A percentile compares a stretch with the other conserved stretches of the same genome.
Conservation (phyloP, 1,140 invertebrate genomes). For the Pomacea maculata region DNA sequence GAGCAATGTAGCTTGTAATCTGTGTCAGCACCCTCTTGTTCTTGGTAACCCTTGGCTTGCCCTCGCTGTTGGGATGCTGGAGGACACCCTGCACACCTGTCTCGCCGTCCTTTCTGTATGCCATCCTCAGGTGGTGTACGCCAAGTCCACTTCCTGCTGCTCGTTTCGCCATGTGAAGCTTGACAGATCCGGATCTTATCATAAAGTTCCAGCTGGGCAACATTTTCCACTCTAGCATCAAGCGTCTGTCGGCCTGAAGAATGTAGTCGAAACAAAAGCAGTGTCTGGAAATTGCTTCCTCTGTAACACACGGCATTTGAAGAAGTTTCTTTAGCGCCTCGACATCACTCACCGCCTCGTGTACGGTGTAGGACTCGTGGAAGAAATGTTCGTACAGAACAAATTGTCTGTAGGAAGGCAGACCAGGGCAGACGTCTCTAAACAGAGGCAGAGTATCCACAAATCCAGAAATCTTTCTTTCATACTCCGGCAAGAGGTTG, state of each 20-base stretch:
- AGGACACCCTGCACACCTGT: background rate
- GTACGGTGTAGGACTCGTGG: background rate
- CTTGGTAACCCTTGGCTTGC: background rate
- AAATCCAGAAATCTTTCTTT: background rate
- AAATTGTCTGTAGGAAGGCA: background rate
- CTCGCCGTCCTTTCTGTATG: background rate
- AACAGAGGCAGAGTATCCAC: slow-evolving; percentile 15
- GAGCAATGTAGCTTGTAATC: background rate
- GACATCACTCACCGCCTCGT: slow-evolving; percentile 12
- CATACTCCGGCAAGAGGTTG: background rate
- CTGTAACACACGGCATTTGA: too few relatives aligned
- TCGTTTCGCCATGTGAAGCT: background rate
- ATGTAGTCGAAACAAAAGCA: too few relatives aligned
- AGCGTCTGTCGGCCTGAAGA: too few relatives aligned
- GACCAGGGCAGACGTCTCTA: background rate
- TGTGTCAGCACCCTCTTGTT: background rate
- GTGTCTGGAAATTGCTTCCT: too few relatives aligned
- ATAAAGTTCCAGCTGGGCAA: background rate
- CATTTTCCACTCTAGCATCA: too few relatives aligned
- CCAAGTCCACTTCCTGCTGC: background rate
- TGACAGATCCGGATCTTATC: background rate
- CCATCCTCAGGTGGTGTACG: background rate
- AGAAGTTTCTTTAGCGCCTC: background rate
- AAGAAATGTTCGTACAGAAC: background rate
- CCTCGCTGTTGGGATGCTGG: background rate